Conservation (phyloP, 92 coral and sea anemone genomes). For the Desmophyllum pertusum region DNA sequence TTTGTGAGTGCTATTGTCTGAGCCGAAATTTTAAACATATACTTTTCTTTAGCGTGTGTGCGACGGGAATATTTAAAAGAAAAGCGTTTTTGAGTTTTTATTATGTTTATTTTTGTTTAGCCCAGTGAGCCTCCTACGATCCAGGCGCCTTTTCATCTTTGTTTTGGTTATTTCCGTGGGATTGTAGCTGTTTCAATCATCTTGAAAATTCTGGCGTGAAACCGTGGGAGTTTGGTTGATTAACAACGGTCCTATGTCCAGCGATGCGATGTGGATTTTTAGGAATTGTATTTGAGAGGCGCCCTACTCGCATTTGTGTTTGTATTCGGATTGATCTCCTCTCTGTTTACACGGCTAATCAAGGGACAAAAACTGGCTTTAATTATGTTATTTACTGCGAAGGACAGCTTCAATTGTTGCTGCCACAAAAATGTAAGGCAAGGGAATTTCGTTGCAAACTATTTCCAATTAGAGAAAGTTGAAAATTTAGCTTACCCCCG, state of each 20-base stretch:
- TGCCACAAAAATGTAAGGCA: constrained; percentile 58
- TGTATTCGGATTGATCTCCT: constrained; percentile 65
- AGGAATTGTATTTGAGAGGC: constrained; percentile 43
- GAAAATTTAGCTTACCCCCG: constrained; percentile 33
- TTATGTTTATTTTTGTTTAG: constrained; percentile 4
- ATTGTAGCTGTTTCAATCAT: constrained; percentile 34
- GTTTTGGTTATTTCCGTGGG: constrained; percentile 50
- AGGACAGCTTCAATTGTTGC: constrained; percentile 77
- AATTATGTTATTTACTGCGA: constrained; percentile 83
- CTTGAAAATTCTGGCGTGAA: constrained; percentile 28
- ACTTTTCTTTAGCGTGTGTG: constrained; percentile 41
- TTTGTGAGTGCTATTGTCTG: constrained; percentile 73
- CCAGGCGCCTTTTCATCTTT: neutral
- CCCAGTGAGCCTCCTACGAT: constrained; percentile 25
- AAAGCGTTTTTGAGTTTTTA: constrained; percentile 25
- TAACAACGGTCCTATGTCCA: constrained; percentile 5
- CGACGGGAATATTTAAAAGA: constrained; percentile 13
- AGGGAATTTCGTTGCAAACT: constrained; percentile 63
- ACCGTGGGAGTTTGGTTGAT: constrained; percentile 25
- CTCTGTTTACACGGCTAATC: constrained; percentile 81
- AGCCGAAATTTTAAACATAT: constrained; percentile 43
- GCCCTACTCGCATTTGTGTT: constrained; percentile 18
- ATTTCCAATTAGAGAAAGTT: constrained; percentile 73
- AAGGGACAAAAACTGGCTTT: constrained; percentile 75
- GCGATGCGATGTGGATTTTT: too few species aligned